Conservation (phyloP, 1,140 invertebrate genomes). For the Drosophila repleta region DNA sequence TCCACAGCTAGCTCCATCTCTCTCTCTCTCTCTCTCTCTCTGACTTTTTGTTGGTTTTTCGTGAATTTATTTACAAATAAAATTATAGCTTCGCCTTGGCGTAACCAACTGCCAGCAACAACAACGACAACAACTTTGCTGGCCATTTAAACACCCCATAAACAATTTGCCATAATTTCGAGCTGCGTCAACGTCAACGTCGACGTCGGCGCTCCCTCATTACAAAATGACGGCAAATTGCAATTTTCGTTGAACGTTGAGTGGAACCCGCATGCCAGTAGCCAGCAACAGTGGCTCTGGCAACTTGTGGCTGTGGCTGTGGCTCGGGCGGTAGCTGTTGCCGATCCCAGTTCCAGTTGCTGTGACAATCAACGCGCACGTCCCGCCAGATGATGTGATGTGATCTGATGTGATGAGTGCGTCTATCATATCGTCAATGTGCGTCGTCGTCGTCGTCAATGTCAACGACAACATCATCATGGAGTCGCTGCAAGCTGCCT, state of each 20-base stretch:
- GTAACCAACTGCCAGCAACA: slow-evolving; percentile 41
- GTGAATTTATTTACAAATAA: slow-evolving; percentile 82
- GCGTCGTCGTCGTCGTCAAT: slow-evolving; percentile 53
- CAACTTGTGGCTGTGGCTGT: neutral
- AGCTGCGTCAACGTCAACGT: slow-evolving; percentile 44
- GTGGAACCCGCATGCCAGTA: slow-evolving; percentile 66
- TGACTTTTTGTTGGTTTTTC: slow-evolving; percentile 66
- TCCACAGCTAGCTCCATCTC: slow-evolving; percentile 25
- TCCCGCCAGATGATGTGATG: slow-evolving; percentile 76
- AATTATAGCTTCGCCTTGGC: slow-evolving; percentile 72
- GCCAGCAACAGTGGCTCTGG: slow-evolving; percentile 8
- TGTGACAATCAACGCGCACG: slow-evolving; percentile 81
- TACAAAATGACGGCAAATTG: slow-evolving; percentile 82
- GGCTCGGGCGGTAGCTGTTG: slow-evolving; percentile 3
- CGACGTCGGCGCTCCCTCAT: slow-evolving; percentile 70
- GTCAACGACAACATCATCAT: slow-evolving; percentile 70
- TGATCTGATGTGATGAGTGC: slow-evolving; percentile 82
- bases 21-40: neutral
- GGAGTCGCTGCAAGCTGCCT: slow-evolving; percentile 56
- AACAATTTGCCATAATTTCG: slow-evolving; percentile 81
- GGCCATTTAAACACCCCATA: slow-evolving; percentile 80
- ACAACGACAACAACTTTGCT: slow-evolving; percentile 23
- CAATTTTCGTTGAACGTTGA: slow-evolving; percentile 70
- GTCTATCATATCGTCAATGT: slow-evolving; percentile 81
- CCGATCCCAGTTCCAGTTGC: slow-evolving; percentile 47